Evolutionary conservation across 2,888 invertebrate genomes (phyloP).

Genomic region (Stenodera caucasica): DNA sequence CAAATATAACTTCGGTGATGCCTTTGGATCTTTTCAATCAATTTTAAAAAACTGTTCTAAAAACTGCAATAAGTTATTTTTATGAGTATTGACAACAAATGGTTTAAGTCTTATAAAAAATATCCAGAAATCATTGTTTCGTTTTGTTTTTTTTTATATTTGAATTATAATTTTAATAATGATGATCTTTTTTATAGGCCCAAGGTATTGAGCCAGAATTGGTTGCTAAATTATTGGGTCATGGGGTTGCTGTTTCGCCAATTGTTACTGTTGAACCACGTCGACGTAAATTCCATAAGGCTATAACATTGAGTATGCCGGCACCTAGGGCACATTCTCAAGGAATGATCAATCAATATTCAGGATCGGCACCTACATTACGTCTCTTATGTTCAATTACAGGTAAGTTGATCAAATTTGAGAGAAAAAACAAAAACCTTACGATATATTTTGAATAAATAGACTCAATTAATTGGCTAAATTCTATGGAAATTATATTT

Average conservation of each 20-base stretch:
- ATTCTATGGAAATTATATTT: constrained; percentile 7
- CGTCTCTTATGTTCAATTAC: constrained; percentile 94
- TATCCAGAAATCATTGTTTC: too few relatives aligned
- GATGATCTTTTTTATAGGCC: constrained; percentile 64
- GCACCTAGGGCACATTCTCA: constrained; percentile 67
- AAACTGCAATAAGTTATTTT: too few relatives aligned
- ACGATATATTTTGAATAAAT: too few relatives aligned
- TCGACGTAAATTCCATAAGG: constrained; percentile 97
- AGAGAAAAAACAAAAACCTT: too few relatives aligned
- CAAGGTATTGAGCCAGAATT: constrained; percentile 88
- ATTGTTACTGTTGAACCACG: constrained; percentile 98
- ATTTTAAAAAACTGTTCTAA: too few relatives aligned
- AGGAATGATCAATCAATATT: constrained; percentile 83
- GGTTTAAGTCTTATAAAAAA: too few relatives aligned
- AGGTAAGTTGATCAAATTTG: too few relatives aligned
- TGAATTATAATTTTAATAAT: not conserved
- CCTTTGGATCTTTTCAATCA: too few relatives aligned
- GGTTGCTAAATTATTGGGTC: constrained; percentile 86
- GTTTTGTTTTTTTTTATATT: not conserved
- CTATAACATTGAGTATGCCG: constrained; percentile 96
- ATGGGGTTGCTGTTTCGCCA: constrained; percentile 95
- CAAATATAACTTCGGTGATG: too few relatives aligned
- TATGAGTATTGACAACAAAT: too few relatives aligned
- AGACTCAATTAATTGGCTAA: not conserved
- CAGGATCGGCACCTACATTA: constrained; percentile 78